These are phyloP conservation scores for Esox niger DNA, from an alignment of 2,113 vertebrate genomes.

Conservation along the genomic window DNA sequence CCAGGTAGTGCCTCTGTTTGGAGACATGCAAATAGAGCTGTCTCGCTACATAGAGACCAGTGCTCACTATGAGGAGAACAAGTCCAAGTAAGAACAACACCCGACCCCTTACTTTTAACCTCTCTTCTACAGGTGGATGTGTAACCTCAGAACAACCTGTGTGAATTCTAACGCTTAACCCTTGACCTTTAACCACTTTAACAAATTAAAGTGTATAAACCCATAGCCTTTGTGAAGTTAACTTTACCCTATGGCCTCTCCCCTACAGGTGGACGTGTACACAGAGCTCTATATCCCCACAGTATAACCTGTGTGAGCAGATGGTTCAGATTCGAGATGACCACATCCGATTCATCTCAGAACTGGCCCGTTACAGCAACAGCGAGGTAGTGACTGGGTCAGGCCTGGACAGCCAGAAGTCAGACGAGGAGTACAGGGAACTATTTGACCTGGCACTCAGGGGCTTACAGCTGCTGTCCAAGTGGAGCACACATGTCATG, in stretches of 20 bases:
- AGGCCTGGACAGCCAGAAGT: constrained; percentile 97
- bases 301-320: constrained; percentile 99
- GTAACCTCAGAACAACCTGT: too few species aligned
- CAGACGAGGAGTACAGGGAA: constrained; percentile 94
- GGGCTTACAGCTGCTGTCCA: constrained; percentile 94
- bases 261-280: constrained; percentile 93
- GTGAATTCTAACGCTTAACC: too few species aligned
- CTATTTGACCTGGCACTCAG: constrained; percentile 93
- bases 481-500: constrained; percentile 99
- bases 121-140: too few species aligned
- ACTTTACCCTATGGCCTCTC: constrained; percentile 6
- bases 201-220: not conserved
- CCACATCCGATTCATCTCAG: constrained; percentile 99
- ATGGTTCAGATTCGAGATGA: constrained; percentile 99
- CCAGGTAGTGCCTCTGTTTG: constrained; percentile 97
- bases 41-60: constrained; percentile 99
- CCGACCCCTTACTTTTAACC: not conserved
- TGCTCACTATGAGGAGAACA: constrained; percentile 99
- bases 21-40: constrained; percentile 99
- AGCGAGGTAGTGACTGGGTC: constrained; percentile 98
- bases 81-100: constrained; percentile 88
- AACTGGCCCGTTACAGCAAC: constrained; percentile 98
- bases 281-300: constrained; percentile 96
- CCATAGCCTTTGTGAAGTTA: not conserved
- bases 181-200: too few species aligned